phyloP scores from a whole-genome alignment of 92 coral and sea anemone genomes.

The Siderastrea radians region DNA sequence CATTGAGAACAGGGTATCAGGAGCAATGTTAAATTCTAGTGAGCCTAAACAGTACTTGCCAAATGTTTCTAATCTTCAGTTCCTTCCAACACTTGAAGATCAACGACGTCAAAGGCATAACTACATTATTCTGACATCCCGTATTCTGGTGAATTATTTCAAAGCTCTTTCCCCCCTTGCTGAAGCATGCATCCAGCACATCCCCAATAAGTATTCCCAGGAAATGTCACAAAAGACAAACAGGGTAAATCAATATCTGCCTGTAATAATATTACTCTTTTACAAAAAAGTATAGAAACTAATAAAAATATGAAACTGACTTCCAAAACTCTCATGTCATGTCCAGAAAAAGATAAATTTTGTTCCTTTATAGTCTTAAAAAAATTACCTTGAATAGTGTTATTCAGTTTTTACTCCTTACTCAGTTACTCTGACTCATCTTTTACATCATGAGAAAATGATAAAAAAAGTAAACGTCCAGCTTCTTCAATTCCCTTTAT shows the following conservation, averaged over 20 bases:
- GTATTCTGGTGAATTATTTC: conserved; percentile 51
- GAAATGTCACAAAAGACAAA: conserved; percentile 1
- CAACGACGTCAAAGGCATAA: conserved; percentile 50
- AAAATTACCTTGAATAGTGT: conserved; percentile 2
- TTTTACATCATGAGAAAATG: conserved; percentile 17
- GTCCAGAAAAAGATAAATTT: neutral
- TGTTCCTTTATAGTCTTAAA: neutral
- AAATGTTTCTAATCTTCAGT: conserved; percentile 20
- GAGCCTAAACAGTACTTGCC: neutral
- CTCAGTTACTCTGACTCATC: conserved; percentile 8
- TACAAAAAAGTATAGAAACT: neutral
- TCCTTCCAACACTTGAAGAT: conserved; percentile 49
- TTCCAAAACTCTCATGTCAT: conserved; percentile 10
- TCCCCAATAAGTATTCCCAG: neutral
- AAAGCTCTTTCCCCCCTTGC: conserved; percentile 27
- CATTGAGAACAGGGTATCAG: conserved; percentile 61
- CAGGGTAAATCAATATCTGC: neutral
- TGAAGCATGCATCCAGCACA: conserved; percentile 5
- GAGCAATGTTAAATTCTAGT: conserved; percentile 11
- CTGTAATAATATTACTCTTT: neutral
- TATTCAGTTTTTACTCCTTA: conserved; percentile 17
- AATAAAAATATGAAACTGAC: neutral
- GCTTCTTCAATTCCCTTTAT: conserved; percentile 59
- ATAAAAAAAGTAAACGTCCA: conserved; percentile 19
- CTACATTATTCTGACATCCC: conserved; percentile 52